These are phyloP conservation scores for Pocota personata DNA, from an alignment of 2,888 invertebrate species.

Conservation along the genomic window DNA sequence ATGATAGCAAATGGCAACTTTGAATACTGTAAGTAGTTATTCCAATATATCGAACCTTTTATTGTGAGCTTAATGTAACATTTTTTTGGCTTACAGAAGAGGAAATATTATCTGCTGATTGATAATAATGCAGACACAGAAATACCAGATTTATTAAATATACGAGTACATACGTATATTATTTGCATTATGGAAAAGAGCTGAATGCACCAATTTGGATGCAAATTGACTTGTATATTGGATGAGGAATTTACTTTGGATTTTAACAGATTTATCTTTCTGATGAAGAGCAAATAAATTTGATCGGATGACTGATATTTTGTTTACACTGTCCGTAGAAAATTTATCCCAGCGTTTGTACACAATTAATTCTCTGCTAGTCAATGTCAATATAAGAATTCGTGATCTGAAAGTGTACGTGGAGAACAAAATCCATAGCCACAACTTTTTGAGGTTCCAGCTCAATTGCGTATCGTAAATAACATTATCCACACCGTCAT, in stretches of 20 bases:
- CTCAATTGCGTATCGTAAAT: no score
- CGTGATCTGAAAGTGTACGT: no score
- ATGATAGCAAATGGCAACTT: background rate
- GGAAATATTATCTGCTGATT: background rate
- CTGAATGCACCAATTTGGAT: background rate
- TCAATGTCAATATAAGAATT: no score
- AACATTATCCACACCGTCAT: no score
- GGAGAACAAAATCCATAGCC: no score
- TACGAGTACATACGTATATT: background rate
- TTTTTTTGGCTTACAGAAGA: background rate
- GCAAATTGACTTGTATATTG: constrained; percentile 1
- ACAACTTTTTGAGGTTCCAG: no score
- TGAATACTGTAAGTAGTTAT: background rate
- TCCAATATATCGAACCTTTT: background rate
- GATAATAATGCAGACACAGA: background rate
- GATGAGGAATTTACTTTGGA: background rate
- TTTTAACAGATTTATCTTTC: background rate
- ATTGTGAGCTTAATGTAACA: background rate
- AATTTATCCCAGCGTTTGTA: background rate
- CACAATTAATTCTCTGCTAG: background rate
- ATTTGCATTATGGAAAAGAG: background rate
- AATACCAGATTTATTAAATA: background rate
- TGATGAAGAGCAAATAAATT: background rate
- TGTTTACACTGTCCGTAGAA: background rate
- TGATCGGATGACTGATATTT: background rate